Evolutionary conservation across 2,888 invertebrate genomes (phyloP).

Genomic region (Trileptium ribeirensis): DNA sequence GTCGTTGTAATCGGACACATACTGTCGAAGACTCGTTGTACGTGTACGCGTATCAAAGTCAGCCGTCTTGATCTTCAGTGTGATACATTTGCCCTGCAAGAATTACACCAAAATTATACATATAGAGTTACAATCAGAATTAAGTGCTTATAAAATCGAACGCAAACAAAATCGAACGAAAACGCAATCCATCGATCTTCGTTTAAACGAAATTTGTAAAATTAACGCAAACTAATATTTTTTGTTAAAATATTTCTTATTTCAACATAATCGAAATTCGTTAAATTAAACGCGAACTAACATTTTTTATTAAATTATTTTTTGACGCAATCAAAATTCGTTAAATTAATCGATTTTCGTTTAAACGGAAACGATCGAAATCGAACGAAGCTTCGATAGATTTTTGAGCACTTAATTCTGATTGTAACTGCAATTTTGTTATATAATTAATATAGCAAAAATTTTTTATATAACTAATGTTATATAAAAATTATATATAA

Average conservation of each 20-base stretch:
- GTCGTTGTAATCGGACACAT: constrained; percentile 48
- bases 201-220: not conserved
- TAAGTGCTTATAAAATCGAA: not conserved
- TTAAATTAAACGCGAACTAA: not conserved
- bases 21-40: constrained; percentile 49
- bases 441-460: too few relatives aligned
- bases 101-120: not conserved
- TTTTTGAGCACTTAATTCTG: too few relatives aligned
- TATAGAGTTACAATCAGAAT: too few relatives aligned
- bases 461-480: too few relatives aligned
- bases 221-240: too few relatives aligned
- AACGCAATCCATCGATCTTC: not conserved
- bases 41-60: constrained; percentile 54
- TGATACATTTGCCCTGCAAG: constrained; percentile 52
- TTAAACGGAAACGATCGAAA: too few relatives aligned
- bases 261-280: not conserved
- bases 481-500: too few relatives aligned
- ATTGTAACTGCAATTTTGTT: too few relatives aligned
- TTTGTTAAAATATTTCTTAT: not conserved
- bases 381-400: too few relatives aligned
- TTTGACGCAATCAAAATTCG: too few relatives aligned
- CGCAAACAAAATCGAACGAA: not conserved
- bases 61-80: constrained; percentile 55
- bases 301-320: too few relatives aligned
- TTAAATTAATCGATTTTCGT: too few relatives aligned